Evolutionary conservation across 2,113 vertebrate genomes (phyloP).

Genomic region (Poeciliopsis retropinna): DNA sequence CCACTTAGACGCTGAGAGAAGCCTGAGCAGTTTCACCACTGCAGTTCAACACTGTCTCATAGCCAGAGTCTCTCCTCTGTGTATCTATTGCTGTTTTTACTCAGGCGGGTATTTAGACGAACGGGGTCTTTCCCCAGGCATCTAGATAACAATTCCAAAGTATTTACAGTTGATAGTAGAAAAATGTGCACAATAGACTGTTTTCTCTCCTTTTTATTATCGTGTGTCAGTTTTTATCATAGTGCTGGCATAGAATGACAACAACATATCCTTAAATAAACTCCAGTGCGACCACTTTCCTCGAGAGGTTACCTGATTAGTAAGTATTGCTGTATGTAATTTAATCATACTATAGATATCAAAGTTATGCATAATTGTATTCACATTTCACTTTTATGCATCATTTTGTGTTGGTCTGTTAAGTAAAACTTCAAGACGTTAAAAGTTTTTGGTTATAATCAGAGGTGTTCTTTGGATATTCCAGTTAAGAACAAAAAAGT

Average conservation of each 20-base stretch:
- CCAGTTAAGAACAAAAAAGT: too few species aligned
- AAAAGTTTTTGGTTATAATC: too few species aligned
- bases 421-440: too few species aligned
- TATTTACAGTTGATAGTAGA: conserved; percentile 21
- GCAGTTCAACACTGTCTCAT: conserved; percentile 41
- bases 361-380: too few species aligned
- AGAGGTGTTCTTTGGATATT: too few species aligned
- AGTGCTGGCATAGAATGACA: neutral
- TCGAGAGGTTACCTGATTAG: too few species aligned
- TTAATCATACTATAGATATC: too few species aligned
- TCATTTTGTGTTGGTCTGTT: too few species aligned
- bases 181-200: conserved; percentile 2
- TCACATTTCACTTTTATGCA: too few species aligned
- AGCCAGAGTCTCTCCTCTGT: conserved; percentile 28
- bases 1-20: conserved; percentile 72
- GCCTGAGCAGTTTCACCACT: conserved; percentile 43
- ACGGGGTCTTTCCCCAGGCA: conserved; percentile 38
- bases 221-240: neutral
- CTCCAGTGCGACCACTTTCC: too few species aligned
- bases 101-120: conserved; percentile 36
- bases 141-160: conserved; percentile 34
- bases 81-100: conserved; percentile 53
- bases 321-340: too few species aligned
- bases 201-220: neutral
- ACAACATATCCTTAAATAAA: too few species aligned